Conservation (phyloP, 2,888 invertebrate species). For the Galerucella pusilla region DNA sequence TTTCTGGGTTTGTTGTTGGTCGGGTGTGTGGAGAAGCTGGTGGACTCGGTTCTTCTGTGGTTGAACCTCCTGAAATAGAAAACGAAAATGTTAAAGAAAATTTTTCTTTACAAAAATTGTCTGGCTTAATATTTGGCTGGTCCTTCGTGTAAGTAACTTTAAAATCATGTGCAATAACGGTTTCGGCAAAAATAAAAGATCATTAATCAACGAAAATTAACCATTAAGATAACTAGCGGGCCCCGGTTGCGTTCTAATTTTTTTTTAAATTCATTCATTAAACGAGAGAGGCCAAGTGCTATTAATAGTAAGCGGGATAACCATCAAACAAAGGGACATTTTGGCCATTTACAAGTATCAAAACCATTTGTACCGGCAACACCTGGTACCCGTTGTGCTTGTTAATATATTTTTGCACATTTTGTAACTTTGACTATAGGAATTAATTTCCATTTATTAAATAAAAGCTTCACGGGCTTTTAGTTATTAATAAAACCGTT, state of each 20-base stretch:
- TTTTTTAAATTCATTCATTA: constrained; percentile 39
- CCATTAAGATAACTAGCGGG: constrained; percentile 11
- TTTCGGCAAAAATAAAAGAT: not conserved
- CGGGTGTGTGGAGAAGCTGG: constrained; percentile 70
- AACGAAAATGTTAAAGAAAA: not conserved
- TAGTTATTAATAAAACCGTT: too few species aligned
- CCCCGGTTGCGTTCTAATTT: constrained; percentile 21
- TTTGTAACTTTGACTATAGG: constrained; percentile 18
- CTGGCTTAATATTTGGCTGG: not conserved
- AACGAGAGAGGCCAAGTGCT: constrained; percentile 31
- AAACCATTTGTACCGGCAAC: constrained; percentile 27
- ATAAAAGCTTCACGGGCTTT: constrained; percentile 7
- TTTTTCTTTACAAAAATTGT: too few species aligned
- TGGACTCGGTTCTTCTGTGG: constrained; percentile 75
- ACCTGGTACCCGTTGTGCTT: constrained; percentile 30
- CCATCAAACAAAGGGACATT: constrained; percentile 33
- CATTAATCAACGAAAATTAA: constrained; percentile 7
- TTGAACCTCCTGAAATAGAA: constrained; percentile 74
- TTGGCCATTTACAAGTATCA: constrained; percentile 36
- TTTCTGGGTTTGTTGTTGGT: constrained; percentile 60
- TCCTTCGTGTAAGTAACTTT: not conserved
- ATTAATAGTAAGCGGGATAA: constrained; percentile 37
- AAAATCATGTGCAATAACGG: constrained; percentile 19
- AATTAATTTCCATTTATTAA: constrained; percentile 31
- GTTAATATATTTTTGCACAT: constrained; percentile 33